Evolutionary conservation across 2,888 invertebrate species (phyloP), one percentile per base, ranked within the genome.

Genomic region (Coleophora deauratella): DNA sequence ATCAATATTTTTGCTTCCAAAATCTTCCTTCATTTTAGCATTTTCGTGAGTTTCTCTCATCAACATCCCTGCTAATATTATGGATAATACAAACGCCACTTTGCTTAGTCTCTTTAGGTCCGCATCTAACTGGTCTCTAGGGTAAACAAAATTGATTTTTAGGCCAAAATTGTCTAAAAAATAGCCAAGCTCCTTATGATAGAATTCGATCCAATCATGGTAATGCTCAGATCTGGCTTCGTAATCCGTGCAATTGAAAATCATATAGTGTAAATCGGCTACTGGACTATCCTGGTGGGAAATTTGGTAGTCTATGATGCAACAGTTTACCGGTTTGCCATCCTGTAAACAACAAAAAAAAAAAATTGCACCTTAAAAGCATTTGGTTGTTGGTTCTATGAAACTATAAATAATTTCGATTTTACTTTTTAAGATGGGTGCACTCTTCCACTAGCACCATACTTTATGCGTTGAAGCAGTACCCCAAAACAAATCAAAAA

Each of bases 91-190:
- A 1, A 67, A 49, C 27, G 44, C 41, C 0, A 49, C 1, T 43
- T 57, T 60, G 0, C 55, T 52, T 42, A 57, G 60, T 35, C 50
- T 55, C 14, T 52, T 59, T 9, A 66, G 33, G 37, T 68, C 66
- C 15, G 46, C 48, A 35, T 66, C 58, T 10, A 67, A 42, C 37
- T 57, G 54, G 3, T 62, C 62, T 42, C 48, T 62, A 0, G 69
- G 56, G 40, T 59, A 67, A 0, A 56, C 32, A 1, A 37, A 28
- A 27, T 47, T 56, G 0, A 52, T 57, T 44, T 64, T 59, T 0
- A 67, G 48, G 3, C 55, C 57, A 30, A 52, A 57, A 15, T 56
- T 47, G 1, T 42, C 33, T 4, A 68, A 30, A 4, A 0, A 1
- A 3, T 34, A 31, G 12, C 15, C 30, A 4, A 42, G 21, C 12